Conservation (phyloP, 2,797 vertebrate genomes). For the Otolemur crassicaudatus region DNA sequence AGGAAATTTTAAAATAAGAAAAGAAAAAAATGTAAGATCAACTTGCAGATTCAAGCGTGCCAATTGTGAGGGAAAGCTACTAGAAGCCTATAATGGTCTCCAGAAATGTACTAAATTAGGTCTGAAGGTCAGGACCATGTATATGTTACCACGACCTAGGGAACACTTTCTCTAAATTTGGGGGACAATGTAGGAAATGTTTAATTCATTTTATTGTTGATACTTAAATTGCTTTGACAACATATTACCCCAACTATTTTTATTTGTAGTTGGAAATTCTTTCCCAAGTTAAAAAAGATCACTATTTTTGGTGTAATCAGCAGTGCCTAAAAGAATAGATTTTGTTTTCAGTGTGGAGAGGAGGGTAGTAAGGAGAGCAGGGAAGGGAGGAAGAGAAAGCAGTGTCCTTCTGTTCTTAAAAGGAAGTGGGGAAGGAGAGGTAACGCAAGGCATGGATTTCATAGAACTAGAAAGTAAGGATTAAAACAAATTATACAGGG, state of each 20-base stretch:
- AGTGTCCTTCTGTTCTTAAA: too few species aligned
- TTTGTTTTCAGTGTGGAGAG: not conserved
- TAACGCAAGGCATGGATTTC: not conserved
- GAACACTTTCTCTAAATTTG: conserved; percentile 64
- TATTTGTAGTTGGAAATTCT: conserved; percentile 63
- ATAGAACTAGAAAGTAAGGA: not conserved
- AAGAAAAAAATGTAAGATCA: conserved; percentile 24
- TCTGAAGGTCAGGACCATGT: conserved; percentile 32
- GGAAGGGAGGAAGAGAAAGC: not conserved
- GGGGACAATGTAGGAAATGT: conserved; percentile 13
- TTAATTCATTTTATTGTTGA: conserved; percentile 69
- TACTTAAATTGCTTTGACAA: conserved; percentile 42
- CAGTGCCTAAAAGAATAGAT: conserved; percentile 63
- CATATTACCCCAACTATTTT: conserved; percentile 54
- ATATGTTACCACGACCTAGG: not conserved
- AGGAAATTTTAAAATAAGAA: not conserved
- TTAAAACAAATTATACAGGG: not conserved
- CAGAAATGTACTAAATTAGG: not conserved
- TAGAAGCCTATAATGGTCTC: not conserved
- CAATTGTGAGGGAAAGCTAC: not conserved
- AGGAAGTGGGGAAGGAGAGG: not conserved
- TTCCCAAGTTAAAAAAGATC: conserved; percentile 30
- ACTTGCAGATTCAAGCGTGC: not conserved
- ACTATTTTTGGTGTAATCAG: conserved; percentile 52
- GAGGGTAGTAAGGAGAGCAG: not conserved